These are phyloP conservation scores for Schizopygopsis pylzovi DNA, from an alignment of 2,797 vertebrate genomes.

Conservation along the genomic window DNA sequence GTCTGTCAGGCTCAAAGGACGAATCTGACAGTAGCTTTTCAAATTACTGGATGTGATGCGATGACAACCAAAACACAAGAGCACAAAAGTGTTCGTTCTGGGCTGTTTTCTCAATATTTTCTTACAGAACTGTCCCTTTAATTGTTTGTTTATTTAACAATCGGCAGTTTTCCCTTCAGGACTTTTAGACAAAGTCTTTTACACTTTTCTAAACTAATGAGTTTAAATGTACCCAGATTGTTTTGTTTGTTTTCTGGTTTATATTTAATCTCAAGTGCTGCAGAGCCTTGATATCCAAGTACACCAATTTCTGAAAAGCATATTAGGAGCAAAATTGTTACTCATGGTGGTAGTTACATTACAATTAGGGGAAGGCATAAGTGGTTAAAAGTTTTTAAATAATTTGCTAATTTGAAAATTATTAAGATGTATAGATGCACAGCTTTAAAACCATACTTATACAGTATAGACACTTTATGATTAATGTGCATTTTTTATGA, in stretches of 20 bases:
- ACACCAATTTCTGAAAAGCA: background rate
- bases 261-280: too few relatives aligned
- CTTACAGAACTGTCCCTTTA: background rate
- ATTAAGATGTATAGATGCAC: background rate
- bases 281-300: background rate
- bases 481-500: too few relatives aligned
- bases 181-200: background rate
- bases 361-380: background rate
- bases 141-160: background rate
- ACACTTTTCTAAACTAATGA: background rate
- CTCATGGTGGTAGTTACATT: background rate
- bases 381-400: background rate
- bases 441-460: background rate
- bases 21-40: constrained; percentile 5
- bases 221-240: background rate
- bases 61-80: background rate
- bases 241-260: too few relatives aligned
- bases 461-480: too few relatives aligned
- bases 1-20: constrained; percentile 6
- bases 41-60: background rate
- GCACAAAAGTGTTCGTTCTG: background rate
- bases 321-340: background rate
- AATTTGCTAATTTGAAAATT: background rate
- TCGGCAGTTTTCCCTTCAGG: background rate
- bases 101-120: too few relatives aligned